phyloP scores from a whole-genome alignment of 2,113 vertebrate genomes.

The Campylorhamphus procurvoides region DNA sequence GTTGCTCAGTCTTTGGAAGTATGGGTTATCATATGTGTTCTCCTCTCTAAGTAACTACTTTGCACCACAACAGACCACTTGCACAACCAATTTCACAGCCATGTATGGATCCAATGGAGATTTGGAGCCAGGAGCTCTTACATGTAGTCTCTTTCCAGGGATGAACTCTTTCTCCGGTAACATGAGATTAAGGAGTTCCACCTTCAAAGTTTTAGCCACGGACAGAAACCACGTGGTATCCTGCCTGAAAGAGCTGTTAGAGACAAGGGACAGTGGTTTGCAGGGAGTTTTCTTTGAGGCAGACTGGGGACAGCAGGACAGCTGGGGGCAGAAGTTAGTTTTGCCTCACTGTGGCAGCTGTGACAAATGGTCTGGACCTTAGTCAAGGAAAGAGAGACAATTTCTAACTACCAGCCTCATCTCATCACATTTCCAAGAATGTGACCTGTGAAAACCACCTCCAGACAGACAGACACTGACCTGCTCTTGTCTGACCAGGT shows the following conservation, averaged over 20 bases:
- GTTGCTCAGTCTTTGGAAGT: not conserved
- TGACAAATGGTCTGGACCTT: not conserved
- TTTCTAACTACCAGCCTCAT: not conserved
- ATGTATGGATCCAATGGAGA: not conserved
- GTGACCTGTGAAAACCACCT: not conserved
- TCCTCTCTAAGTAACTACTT: not conserved
- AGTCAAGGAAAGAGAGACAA: not conserved
- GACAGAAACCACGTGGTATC: rapidly evolving
- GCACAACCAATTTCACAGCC: not conserved
- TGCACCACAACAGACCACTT: not conserved
- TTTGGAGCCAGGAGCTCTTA: not conserved
- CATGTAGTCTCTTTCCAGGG: rapidly evolving
- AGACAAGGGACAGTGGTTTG: not conserved
- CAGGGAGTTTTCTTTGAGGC: not conserved
- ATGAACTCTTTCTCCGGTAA: not conserved
- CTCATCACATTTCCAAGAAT: not conserved
- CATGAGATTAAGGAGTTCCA: not conserved
- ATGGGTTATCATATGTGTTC: rapidly evolving
- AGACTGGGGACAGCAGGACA: not conserved
- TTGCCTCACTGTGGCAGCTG: not conserved
- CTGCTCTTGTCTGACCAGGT: not conserved
- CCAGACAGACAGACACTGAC: not conserved
- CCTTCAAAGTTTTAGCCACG: not conserved
- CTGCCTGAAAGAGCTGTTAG: not conserved
- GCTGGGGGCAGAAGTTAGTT: not conserved